Percentiles rank a stretch among this genome's conserved stretches.
Evolutionary conservation across 2,113 vertebrate species (phyloP).

Genomic region (Marmota monax): DNA sequence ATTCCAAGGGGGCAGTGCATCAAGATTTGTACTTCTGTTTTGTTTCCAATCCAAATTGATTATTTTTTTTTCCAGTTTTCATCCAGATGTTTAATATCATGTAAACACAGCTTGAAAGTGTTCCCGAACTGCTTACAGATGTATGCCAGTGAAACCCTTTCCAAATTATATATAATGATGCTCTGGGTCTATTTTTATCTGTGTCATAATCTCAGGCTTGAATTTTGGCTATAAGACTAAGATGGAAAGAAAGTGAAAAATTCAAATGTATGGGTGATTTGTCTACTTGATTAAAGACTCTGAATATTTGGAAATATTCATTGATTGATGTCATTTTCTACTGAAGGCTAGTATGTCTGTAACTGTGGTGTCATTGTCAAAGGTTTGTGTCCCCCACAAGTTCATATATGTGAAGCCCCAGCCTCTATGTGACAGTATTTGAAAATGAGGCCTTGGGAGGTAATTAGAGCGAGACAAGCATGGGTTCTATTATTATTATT

Average conservation of each 20-base stretch:
- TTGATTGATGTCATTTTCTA: neutral
- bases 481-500: neutral
- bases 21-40: conserved; percentile 79
- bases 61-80: conserved; percentile 83
- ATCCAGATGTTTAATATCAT: conserved; percentile 84
- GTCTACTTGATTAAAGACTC: conserved; percentile 67
- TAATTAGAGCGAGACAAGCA: neutral
- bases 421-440: neutral
- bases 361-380: neutral
- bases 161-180: conserved; percentile 84
- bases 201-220: conserved; percentile 71
- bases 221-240: conserved; percentile 70
- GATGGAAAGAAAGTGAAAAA: conserved; percentile 73
- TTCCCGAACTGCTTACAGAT: conserved; percentile 81
- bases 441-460: neutral
- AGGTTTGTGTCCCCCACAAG: neutral
- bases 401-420: neutral
- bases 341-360: neutral
- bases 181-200: conserved; percentile 79
- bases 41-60: conserved; percentile 82
- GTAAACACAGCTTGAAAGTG: conserved; percentile 84
- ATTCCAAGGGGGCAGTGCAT: conserved; percentile 47
- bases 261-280: conserved; percentile 42
- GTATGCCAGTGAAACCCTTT: conserved; percentile 73
- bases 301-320: conserved; percentile 50